Base-by-base conservation (phyloP, 2,797 vertebrate genomes). In the Argyrosomus regius region DNA sequence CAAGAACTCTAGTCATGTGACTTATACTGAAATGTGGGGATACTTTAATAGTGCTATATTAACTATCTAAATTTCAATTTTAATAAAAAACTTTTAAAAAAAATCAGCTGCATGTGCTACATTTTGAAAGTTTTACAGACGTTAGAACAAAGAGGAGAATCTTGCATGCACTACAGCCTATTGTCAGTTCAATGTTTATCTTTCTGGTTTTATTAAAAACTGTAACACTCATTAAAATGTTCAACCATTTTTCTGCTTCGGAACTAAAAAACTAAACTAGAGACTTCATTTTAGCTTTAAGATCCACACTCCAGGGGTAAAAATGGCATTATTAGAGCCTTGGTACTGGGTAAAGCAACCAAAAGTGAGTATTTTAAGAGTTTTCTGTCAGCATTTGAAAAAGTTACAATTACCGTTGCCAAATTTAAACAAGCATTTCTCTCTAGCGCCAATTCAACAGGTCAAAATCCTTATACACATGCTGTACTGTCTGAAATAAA, bases 281-380 rank as follows among this genome's bases (percentile, higher is more conserved):
- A 49, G 45, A 52, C 57, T 50, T 48, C 20, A 60, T 11, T 54
- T 46, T 16, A 12, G 52, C 66, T 59, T 53, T 22, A 22, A 18
- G 26, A 28, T 53, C 46, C 65, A 72, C 49, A 31, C 16, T 67
- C 14, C 6, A 67, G 31, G 57, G 46, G 35, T 77, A 81, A 58
- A 64, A 63, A 54, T 20, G 0, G 6, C 61, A 54, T 73, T 63
- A 81, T 68, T 65, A 72, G 3, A 81, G 63, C 13, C 13, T 26
- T 2, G 18, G 46, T 59, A 1, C 61, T 26, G 41, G 14, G 6
- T 72, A 54, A 57, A 46, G 45, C 17, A 60, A 78, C 61, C 56
- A 75, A 35, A 73, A 57, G 16, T 4, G 4, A 62, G 70, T 70
- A 41, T 35, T n/a, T 63, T 2, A 35, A 63, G 24, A 68, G 58